Evolutionary conservation across 2,113 vertebrate genomes (phyloP), one percentile per base, ranked within the genome.

Genomic region (Mormoops blainvillei): DNA sequence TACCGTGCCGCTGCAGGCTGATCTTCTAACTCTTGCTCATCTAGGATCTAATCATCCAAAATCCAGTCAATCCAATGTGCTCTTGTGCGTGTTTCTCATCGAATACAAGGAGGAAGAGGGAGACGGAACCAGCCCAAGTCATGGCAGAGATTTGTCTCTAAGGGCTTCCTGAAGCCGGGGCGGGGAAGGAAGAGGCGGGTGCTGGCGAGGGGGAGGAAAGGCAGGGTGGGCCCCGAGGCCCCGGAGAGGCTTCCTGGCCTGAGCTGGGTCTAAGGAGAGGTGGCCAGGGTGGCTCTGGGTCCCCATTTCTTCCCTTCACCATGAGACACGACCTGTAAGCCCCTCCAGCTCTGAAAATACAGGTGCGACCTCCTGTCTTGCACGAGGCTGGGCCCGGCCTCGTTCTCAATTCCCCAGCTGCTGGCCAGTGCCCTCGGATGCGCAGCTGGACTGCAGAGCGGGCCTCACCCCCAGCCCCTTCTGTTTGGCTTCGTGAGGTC

Each of bases 1-100:
- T 3, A 24, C 38, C 28, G 0, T 56, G 70, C 50, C 7, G 31
- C 78, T 20, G 0, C 0, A 14, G 14, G 19, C 54, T n/a, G 9
- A 7, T 1, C 6, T 26, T 67, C 81, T 48, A 6, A 41, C 56
- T 41, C 87, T 31, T 48, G 33, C 74, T 73, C 16, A 12, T 24
- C 24, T 41, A 14, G 83, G 28, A 84, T 31, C 31, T 26, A 12
- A 28, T 12, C 45, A 43, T 67, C 15, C 41, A 26, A 28, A 58
- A n/a, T n/a, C n/a, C n/a, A n/a, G n/a, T n/a, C n/a, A n/a, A n/a
- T 50, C 38, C 38, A 24, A 5, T 1, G 12, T 52, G n/a, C 22
- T 24, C 67, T 52, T 86, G 63, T 45, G 45, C 24, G 11, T 20
- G 31, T 41, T 67, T 67, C 81, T 61, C 2, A 22, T 85, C 58